A percentile compares a stretch with the other conserved stretches of the same genome.
These are phyloP conservation scores for Rapana venosa DNA, from an alignment of 2,888 invertebrate species.

Conservation along the genomic window DNA sequence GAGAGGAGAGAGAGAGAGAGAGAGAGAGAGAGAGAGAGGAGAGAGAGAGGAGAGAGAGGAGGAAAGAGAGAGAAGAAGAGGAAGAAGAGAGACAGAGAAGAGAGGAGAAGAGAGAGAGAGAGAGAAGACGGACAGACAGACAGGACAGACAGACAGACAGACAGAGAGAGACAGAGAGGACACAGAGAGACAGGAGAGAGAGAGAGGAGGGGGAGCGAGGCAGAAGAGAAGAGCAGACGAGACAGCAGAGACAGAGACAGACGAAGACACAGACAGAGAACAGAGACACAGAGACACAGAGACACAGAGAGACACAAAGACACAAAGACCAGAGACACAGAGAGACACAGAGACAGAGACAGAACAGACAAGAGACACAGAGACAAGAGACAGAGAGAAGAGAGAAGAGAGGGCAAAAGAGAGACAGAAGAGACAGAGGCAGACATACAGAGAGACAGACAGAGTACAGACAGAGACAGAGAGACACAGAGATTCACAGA, in stretches of 20 bases:
- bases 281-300: background rate
- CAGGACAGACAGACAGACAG: background rate
- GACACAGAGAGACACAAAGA: background rate
- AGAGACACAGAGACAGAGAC: background rate
- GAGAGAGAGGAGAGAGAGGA: background rate
- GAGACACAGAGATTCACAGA: no score
- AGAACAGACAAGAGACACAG: no score
- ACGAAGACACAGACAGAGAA: background rate
- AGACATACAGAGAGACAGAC: no score
- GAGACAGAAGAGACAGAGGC: background rate
- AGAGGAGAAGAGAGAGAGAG: background rate
- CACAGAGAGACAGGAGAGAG: background rate
- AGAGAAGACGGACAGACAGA: no score
- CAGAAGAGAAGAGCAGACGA: background rate
- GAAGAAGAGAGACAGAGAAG: background rate
- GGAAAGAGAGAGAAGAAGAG: background rate
- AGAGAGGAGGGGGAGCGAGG: background rate
- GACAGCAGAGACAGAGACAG: background rate
- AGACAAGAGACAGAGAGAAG: no score
- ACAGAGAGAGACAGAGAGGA: background rate
- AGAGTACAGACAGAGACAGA: background rate
- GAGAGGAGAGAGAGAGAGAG: background rate
- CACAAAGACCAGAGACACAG: background rate
- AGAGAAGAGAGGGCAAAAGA: no score
- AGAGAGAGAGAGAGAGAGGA: background rate